These are phyloP conservation scores for Rhagium mordax DNA, from an alignment of 2,888 invertebrate species.

Conservation along the genomic window DNA sequence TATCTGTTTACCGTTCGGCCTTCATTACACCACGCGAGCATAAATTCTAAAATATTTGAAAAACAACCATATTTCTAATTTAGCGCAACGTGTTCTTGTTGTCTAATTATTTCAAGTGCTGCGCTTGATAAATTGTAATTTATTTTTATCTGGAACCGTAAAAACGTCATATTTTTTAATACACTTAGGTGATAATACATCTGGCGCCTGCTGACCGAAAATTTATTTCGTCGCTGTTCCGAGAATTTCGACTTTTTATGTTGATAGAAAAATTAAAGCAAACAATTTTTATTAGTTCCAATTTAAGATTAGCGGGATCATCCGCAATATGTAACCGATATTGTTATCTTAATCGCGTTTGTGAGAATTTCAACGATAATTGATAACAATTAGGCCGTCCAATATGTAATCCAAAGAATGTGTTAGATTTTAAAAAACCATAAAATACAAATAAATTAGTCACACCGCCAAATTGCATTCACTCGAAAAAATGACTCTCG, in stretches of 20 bases:
- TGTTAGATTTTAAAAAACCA: too few relatives aligned
- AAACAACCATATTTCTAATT: neutral
- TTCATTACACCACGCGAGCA: neutral
- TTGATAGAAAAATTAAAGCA: neutral
- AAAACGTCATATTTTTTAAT: conserved; percentile 15
- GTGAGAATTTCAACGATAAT: neutral
- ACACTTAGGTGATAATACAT: conserved; percentile 3
- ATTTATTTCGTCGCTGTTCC: neutral
- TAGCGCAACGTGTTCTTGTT: neutral
- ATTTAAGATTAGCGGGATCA: neutral
- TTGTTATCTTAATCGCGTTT: neutral
- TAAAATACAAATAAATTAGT: too few relatives aligned
- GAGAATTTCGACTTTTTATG: neutral
- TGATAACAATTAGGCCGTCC: neutral
- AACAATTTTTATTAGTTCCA: neutral
- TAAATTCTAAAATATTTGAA: neutral
- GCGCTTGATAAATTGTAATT: conserved; percentile 7
- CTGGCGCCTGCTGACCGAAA: conserved; percentile 10
- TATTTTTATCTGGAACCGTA: conserved; percentile 11
- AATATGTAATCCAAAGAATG: too few relatives aligned
- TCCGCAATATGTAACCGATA: neutral
- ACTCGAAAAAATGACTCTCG: too few relatives aligned
- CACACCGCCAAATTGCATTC: too few relatives aligned
- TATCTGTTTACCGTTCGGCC: neutral
- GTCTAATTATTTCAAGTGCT: conserved; percentile 6